phyloP scores from a whole-genome alignment of 2,113 vertebrate species.

The Gorsachius goisagi region DNA sequence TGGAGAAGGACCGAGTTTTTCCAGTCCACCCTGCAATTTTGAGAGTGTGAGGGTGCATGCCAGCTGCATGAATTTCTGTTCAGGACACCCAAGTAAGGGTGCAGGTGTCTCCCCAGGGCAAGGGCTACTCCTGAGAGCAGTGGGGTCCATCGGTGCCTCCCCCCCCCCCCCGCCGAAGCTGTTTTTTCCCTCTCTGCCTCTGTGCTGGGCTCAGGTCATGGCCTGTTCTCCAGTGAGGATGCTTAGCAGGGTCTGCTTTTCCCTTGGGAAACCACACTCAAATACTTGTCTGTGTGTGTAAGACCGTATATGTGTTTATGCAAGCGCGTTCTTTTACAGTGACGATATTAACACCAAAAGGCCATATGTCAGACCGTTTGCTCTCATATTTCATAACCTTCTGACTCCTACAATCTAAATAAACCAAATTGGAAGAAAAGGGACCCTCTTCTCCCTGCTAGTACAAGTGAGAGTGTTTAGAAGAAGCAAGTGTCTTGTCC shows the following conservation, averaged over 20 bases:
- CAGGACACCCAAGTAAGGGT: background rate
- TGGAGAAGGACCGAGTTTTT: background rate
- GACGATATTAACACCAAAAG: background rate
- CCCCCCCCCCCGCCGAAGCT: background rate
- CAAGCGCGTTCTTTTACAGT: background rate
- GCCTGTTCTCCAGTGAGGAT: background rate
- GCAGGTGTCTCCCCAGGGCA: background rate
- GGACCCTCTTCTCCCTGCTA: background rate
- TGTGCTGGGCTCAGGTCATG: background rate
- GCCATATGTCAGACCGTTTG: background rate
- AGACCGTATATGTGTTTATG: background rate
- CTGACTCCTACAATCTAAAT: background rate
- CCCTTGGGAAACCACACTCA: background rate
- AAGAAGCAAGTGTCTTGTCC: background rate
- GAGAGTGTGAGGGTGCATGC: background rate
- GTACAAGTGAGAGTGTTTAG: background rate
- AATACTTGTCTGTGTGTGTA: background rate
- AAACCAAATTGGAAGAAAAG: background rate
- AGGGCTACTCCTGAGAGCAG: background rate
- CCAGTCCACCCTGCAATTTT: background rate
- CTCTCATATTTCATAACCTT: background rate
- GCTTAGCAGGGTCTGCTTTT: background rate
- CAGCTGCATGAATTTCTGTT: background rate
- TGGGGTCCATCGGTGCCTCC: fast-evolving
- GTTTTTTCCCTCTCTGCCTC: background rate